Evolutionary conservation across 1,140 invertebrate species (phyloP).

Genomic region (Bombus pascuorum): DNA sequence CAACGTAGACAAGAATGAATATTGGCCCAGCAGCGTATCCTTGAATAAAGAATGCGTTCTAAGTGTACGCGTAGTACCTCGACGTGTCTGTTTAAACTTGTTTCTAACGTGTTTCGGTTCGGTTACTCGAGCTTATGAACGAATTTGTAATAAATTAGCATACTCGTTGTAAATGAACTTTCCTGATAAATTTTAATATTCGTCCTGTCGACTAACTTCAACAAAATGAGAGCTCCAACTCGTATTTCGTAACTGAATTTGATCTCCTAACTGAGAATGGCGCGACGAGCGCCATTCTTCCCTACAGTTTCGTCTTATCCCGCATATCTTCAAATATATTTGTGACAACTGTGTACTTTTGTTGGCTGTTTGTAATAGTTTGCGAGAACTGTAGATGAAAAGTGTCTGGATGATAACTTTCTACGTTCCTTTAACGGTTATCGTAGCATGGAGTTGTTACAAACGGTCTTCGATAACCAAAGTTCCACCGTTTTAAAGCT

Average conservation of each 20-base stretch:
- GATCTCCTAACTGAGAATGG: background rate
- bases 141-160: background rate
- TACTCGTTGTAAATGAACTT: background rate
- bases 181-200: background rate
- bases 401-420: background rate
- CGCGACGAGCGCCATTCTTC: background rate
- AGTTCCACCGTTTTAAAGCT: background rate
- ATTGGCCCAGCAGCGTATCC: slow-evolving; percentile 44
- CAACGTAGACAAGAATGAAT: slow-evolving; percentile 48
- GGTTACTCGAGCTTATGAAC: background rate
- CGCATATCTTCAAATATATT: background rate
- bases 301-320: background rate
- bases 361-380: background rate
- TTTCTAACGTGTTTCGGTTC: background rate
- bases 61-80: slow-evolving; percentile 7
- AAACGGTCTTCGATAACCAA: background rate
- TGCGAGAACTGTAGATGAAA: background rate
- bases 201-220: background rate
- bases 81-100: background rate
- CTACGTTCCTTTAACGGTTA: background rate
- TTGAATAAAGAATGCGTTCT: slow-evolving; percentile 46
- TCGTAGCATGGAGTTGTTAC: background rate
- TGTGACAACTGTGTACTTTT: background rate
- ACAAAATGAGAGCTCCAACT: background rate
- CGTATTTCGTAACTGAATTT: background rate